Conservation (phyloP, 2,888 invertebrate species). For the Pachydiplax longipennis region DNA sequence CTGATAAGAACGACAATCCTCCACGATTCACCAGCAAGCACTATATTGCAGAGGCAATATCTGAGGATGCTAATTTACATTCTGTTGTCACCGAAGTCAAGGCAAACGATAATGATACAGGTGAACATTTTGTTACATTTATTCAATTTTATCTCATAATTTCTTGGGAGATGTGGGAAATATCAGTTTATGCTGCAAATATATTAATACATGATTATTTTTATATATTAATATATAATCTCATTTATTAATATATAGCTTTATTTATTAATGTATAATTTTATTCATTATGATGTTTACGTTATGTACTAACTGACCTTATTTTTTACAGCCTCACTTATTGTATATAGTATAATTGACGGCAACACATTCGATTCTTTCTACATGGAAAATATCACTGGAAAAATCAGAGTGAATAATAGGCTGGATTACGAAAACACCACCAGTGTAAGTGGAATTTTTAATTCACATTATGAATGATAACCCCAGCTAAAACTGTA, state of each 20-base stretch:
- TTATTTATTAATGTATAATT: too few relatives aligned
- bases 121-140: slow-evolving; percentile 55
- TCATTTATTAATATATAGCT: too few relatives aligned
- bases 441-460: slow-evolving; percentile 61
- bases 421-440: slow-evolving; percentile 83
- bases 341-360: slow-evolving; percentile 84
- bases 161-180: too few relatives aligned
- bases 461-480: slow-evolving; percentile 10
- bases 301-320: slow-evolving; percentile 5
- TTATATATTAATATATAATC: too few relatives aligned
- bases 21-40: slow-evolving; percentile 83
- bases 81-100: slow-evolving; percentile 86
- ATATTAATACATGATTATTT: too few relatives aligned
- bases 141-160: neutral
- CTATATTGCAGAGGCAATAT: slow-evolving; percentile 77
- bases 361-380: slow-evolving; percentile 90
- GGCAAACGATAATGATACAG: slow-evolving; percentile 87
- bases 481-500: neutral
- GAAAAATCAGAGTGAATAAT: slow-evolving; percentile 81
- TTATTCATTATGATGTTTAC: too few relatives aligned
- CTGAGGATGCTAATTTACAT: slow-evolving; percentile 85
- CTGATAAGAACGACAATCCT: slow-evolving; percentile 95
- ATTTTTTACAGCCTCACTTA: slow-evolving; percentile 71
- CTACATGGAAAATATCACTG: slow-evolving; percentile 82
- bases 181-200: too few relatives aligned